phyloP scores from a whole-genome alignment of 2,888 invertebrate species.

The Apotomis betuletana region DNA sequence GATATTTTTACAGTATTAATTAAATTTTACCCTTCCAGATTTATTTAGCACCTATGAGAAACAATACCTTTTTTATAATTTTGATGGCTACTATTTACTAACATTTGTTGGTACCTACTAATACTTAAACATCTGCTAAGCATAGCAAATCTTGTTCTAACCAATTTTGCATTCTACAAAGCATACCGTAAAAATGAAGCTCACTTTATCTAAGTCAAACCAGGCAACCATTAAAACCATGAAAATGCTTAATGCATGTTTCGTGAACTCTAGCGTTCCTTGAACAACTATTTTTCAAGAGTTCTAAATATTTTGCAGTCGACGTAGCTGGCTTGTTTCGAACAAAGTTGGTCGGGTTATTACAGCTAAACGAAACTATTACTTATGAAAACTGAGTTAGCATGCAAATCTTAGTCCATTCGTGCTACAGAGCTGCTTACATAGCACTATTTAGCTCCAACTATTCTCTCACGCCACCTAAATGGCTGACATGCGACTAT shows the following conservation, averaged over 20 bases:
- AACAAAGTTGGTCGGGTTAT: slow-evolving; percentile 66
- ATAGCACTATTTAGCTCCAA: slow-evolving; percentile 61
- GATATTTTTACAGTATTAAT: no score
- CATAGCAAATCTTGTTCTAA: not conserved
- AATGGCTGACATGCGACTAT: slow-evolving; percentile 30
- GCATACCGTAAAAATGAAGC: slow-evolving; percentile 1
- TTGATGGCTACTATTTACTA: no score
- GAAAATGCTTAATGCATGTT: slow-evolving; percentile 46
- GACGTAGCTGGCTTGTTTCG: slow-evolving; percentile 66
- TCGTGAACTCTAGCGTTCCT: slow-evolving; percentile 55
- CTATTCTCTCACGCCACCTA: slow-evolving; percentile 39
- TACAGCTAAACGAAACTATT: slow-evolving; percentile 70
- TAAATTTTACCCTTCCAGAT: no score
- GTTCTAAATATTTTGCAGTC: slow-evolving; percentile 68
- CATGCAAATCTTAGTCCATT: slow-evolving; percentile 77
- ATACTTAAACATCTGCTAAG: no score
- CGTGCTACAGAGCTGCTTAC: slow-evolving; percentile 57
- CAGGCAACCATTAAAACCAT: slow-evolving; percentile 30
- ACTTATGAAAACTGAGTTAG: slow-evolving; percentile 77
- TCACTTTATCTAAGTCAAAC: slow-evolving; percentile 12
- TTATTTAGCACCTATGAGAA: no score
- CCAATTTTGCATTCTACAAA: not conserved
- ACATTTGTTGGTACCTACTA: not conserved
- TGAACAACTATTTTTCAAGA: slow-evolving; percentile 63
- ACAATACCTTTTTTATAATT: no score